Conservation (phyloP, 2,888 invertebrate species). For the Eudemis profundana region DNA sequence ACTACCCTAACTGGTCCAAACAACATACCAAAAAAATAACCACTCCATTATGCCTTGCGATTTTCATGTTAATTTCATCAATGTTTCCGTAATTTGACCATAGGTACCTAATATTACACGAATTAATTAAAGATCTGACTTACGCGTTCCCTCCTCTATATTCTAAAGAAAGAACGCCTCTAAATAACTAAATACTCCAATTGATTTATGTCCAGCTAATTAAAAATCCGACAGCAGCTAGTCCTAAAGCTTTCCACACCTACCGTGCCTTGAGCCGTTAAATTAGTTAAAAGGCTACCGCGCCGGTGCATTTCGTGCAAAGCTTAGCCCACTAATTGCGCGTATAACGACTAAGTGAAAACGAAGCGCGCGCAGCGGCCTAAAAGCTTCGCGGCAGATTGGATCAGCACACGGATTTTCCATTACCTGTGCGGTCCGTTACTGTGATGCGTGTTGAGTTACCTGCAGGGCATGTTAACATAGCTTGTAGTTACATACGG, state of each 20-base stretch:
- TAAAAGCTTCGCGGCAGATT: constrained; percentile 79
- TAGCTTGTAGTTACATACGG: too few relatives aligned
- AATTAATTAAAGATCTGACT: too few relatives aligned
- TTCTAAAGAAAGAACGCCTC: too few relatives aligned
- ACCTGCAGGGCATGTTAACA: constrained; percentile 4
- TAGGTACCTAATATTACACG: too few relatives aligned
- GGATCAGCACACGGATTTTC: constrained; percentile 82
- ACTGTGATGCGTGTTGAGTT: constrained; percentile 50
- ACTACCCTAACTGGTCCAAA: too few relatives aligned
- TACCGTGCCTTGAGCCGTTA: not conserved
- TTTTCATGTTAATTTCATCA: too few relatives aligned
- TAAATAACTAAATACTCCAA: too few relatives aligned
- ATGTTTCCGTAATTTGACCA: too few relatives aligned
- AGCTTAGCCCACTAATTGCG: constrained; percentile 63
- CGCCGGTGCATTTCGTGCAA: constrained; percentile 59
- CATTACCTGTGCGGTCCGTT: constrained; percentile 69
- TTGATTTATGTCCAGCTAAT: not conserved
- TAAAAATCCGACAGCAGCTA: too few relatives aligned
- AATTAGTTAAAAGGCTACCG: constrained; percentile 44
- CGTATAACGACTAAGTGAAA: constrained; percentile 74
- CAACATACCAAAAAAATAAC: too few relatives aligned
- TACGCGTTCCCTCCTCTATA: too few relatives aligned
- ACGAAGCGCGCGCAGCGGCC: constrained; percentile 68
- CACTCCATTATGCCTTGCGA: too few relatives aligned
- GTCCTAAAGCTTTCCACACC: constrained; percentile 1